Percentiles rank a stretch among this genome's conserved stretches.
These are phyloP conservation scores for Glaucidium brasilianum DNA, from an alignment of 2,113 vertebrate species.

Conservation along the genomic window DNA sequence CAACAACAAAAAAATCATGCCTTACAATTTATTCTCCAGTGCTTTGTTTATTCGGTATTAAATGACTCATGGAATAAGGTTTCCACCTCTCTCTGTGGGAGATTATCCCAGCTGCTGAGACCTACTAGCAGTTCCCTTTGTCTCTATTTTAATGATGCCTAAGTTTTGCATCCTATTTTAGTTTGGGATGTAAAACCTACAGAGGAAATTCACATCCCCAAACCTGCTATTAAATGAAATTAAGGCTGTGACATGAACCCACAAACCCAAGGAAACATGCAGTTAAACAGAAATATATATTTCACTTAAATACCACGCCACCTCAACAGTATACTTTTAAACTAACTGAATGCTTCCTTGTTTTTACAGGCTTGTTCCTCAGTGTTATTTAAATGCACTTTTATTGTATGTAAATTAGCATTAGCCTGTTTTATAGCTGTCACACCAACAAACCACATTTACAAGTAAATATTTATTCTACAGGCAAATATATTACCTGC, in stretches of 20 bases:
- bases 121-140: background rate
- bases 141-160: background rate
- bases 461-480: slow-evolving; percentile 34
- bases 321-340: background rate
- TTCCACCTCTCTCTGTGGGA: slow-evolving; percentile 21
- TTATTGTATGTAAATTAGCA: slow-evolving; percentile 30
- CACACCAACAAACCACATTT: background rate
- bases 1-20: background rate
- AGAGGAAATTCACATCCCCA: background rate
- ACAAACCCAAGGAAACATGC: background rate
- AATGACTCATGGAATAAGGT: slow-evolving; percentile 56
- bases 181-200: background rate
- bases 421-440: background rate
- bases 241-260: background rate
- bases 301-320: background rate
- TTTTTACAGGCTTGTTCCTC: background rate
- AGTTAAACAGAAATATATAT: background rate
- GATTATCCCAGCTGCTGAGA: slow-evolving; percentile 33
- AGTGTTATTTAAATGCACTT: slow-evolving; percentile 25
- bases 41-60: slow-evolving; percentile 56
- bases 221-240: background rate
- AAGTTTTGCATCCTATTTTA: slow-evolving; percentile 31
- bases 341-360: background rate
- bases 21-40: slow-evolving; percentile 45
- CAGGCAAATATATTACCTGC: background rate